Evolutionary conservation across 2,113 vertebrate species (phyloP), one percentile per base, ranked within the genome.

Genomic region (Pedionomus torquatus): DNA sequence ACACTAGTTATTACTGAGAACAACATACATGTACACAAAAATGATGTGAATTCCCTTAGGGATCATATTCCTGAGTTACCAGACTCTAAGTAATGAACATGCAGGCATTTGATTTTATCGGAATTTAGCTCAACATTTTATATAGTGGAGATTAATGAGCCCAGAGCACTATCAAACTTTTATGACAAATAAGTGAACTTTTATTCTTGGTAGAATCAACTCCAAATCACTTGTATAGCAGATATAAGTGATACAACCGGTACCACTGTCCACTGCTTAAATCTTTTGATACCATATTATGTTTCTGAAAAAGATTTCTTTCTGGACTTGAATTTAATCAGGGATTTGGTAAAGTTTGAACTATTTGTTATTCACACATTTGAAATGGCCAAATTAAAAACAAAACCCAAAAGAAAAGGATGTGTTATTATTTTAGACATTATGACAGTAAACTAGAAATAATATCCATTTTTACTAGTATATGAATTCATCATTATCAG

Each of bases 41-140:
- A 52, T 39, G 2, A 80, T 57, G 3, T 3, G 1, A 66, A 10
- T 0, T 28, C 13, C 7, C 33, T 46, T 33, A 51, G 15, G 17
- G 21, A 83, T 35, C 83, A 26, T 61, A 87, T 70, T 77, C 25
- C 12, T 30, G 23, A 82, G 14, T 58, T 14, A 9, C 39, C 26
- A 79, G 13, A 69, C 5, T n/a, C 28, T 16, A 46, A 69, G 17
- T 33, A 74, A 24, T 11, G n/a, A 93, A 39, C 16, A 75, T 64
- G 5, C 11, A 71, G 33, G 31, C 20, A 44, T 54, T 68, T 78
- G 25, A 70, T 74, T 83, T 78, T 88, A 25, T 71, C 5, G 20
- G 68, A 89, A 78, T 88, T 82, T 85, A 60, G 4, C 39, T 91
- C 46, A 64, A 28, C 8, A 19, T 71, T 89, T 88, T 58, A 55